Base-by-base conservation (phyloP, 2,113 vertebrate species). In the Gambusia holbrooki region DNA sequence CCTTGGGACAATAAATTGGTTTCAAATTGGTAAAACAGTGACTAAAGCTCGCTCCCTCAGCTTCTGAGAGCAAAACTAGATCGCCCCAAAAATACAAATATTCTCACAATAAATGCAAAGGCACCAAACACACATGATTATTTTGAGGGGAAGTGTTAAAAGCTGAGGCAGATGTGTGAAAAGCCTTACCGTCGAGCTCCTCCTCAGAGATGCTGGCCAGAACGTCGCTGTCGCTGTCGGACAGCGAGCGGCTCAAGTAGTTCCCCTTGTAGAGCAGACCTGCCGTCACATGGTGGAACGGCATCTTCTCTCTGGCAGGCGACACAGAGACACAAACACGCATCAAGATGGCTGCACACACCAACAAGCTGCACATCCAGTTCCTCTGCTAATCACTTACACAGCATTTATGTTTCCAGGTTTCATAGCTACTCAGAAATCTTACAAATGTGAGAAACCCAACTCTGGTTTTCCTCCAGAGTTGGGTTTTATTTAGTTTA, bases 231-330 rank as follows among this genome's bases (percentile, higher is more conserved):
- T 98, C 97, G 0, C 96, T 98, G 91, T 98, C 96, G 0, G 97
- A 98, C 74, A 99, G 95, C 0, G 98, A 97, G 70, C 96, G 95
- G 93, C 96, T 99, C 94, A 99, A 94, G 92, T 96, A 99, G 92
- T 98, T 98, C 89, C 97, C 97, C 84, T 99, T 99, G 95, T 99
- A 99, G 92, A 99, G 95, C 93, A 99, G 94, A 81, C 98, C 97
- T 73, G 97, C 97, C 76, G 97, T 98, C 92, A 99, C 97, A 89
- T 98, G 97, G 87, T 98, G 98, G 95, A 99, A 99, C 92, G 98
- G 98, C 98, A 99, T 99, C 96, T 98, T 98, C 93, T 97, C 96
- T 96, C 98, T 98, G 83, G 60, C 33, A 54, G 60, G 67, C n/a
- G 17, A 42, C 27, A 73, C 12, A 11, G 73, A 51, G 17, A 42